Evolutionary conservation across 2,888 invertebrate genomes (phyloP), one percentile per base, ranked within the genome.

Genomic region (Pyrgus malvae): DNA sequence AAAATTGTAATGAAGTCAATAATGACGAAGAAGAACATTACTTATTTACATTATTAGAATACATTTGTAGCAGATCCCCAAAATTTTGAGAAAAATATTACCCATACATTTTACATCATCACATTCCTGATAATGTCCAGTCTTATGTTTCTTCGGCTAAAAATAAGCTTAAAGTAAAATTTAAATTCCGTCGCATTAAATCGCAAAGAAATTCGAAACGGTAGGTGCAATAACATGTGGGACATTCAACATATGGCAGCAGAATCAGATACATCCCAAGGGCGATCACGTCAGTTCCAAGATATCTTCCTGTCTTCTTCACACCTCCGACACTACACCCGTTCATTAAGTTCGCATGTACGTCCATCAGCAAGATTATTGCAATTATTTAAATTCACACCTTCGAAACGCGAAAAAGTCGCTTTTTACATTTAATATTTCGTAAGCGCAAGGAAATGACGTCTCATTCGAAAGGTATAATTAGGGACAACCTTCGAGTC

Each of bases 331-430:
- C 40, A 58, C 65, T 65, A 68, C 72, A 76, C 72, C 85, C 83
- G 70, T 72, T 85, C 83, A 89, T 90, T 88, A 89, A 78, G 74
- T 78, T 87, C 71, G 87, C 89, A 84, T 89, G 89, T 84, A 80
- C 72, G 74, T 79, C 78, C 70, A 76, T 75, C 77, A 70, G 59
- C 65, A 62, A 73, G 82, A 89, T 89, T 88, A 89, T 89, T 89
- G 88, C 89, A 89, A 90, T 90, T 89, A 89, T 90, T 90, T 89
- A 90, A 89, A 90, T 89, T 90, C 89, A 88, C 90, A 89, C 90
- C 89, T 90, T 85, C 78, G 83, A 75, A 82, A 81, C 68, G 72
- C 77, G 80, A 86, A 88, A 89, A 88, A 83, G 76, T 77, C 79
- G 80, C 80, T 83, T 88, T 86, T 86, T 81, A 80, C 72, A 80